Conservation (phyloP, 2,113 vertebrate genomes). For the Vulpes lagopus region DNA sequence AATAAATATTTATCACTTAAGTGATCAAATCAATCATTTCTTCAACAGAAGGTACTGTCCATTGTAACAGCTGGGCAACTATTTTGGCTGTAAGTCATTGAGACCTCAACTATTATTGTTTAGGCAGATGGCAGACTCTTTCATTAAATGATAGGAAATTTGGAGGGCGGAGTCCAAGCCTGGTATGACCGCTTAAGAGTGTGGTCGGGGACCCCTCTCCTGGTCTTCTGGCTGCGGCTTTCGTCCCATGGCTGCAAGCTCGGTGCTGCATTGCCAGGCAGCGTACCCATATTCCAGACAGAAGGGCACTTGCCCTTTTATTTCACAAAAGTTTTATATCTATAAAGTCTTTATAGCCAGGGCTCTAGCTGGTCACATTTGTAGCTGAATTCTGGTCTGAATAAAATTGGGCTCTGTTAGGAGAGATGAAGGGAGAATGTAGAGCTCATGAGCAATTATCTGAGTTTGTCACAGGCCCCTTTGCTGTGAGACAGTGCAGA, state of each 20-base stretch:
- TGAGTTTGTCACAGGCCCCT: too few relatives aligned
- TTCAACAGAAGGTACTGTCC: not conserved
- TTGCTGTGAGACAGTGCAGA: not conserved
- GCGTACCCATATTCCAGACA: not conserved
- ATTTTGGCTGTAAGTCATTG: not conserved
- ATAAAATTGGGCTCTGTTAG: not conserved
- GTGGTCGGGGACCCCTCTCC: not conserved
- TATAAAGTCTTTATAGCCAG: not conserved
- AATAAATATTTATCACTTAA: not conserved
- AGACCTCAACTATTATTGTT: not conserved
- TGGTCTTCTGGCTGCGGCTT: not conserved
- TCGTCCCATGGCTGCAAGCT: too few relatives aligned
- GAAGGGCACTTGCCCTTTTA: not conserved
- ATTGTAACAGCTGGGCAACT: not conserved
- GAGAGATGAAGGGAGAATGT: too few relatives aligned
- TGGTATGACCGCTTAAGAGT: rapidly evolving
- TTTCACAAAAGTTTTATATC: not conserved
- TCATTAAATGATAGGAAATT: not conserved
- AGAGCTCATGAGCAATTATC: rapidly evolving
- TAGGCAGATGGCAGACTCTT: not conserved
- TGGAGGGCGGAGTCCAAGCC: too few relatives aligned
- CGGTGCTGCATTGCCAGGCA: rapidly evolving
- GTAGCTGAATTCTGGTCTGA: not conserved
- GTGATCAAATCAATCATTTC: not conserved
- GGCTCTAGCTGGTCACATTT: not conserved